These are phyloP conservation scores for Ascidia mentula DNA, from an alignment of 23 tunicate species.

Conservation along the genomic window DNA sequence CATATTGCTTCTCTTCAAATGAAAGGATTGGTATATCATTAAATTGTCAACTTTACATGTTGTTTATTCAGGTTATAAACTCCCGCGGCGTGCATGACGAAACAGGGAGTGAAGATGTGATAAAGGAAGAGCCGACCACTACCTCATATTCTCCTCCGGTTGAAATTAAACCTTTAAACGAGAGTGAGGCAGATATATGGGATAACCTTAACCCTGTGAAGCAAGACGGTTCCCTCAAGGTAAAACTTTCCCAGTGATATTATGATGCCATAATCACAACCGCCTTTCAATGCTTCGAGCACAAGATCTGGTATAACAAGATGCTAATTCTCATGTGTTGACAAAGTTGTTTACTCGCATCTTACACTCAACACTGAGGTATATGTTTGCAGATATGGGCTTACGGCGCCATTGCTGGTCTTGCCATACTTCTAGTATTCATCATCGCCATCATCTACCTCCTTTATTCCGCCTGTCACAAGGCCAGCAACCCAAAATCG, in stretches of 20 bases:
- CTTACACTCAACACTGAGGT: no score
- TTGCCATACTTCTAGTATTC: constrained; percentile 53
- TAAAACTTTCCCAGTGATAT: no score
- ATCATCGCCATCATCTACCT: constrained; percentile 65
- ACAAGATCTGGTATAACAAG: no score
- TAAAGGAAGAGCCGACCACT: background rate
- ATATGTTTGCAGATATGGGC: constrained; percentile 68
- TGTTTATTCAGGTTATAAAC: background rate
- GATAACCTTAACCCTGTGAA: constrained; percentile 29
- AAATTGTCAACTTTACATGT: no score
- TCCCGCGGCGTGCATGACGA: background rate
- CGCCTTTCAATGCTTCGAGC: no score
- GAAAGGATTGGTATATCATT: no score
- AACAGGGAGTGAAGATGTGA: background rate
- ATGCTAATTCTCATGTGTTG: no score
- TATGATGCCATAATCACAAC: no score
- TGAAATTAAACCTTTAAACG: constrained; percentile 13
- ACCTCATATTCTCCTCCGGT: background rate
- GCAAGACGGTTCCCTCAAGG: constrained; percentile 39
- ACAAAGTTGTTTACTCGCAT: no score
- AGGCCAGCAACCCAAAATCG: constrained; percentile 18
- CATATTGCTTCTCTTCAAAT: no score
- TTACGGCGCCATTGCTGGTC: constrained; percentile 83
- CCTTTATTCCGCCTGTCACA: constrained; percentile 45
- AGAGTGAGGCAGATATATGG: constrained; percentile 7